phyloP scores from a whole-genome alignment of 2,888 invertebrate genomes.

The Nephrotoma guestfalica region DNA sequence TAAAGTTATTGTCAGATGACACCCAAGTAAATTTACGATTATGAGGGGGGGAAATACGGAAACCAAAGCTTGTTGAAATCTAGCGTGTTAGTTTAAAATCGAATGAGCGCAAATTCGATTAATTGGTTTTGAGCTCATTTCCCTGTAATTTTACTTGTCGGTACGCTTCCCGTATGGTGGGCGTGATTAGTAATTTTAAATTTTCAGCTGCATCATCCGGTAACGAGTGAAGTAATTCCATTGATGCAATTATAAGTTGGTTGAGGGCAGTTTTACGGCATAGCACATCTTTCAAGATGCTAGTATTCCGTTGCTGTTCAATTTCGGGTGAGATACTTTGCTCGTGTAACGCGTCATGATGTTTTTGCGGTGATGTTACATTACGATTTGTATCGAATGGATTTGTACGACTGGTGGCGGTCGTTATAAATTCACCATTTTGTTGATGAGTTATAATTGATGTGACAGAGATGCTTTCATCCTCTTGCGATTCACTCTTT shows the following conservation, averaged over 20 bases:
- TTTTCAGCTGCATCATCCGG: constrained; percentile 42
- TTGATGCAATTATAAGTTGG: constrained; percentile 70
- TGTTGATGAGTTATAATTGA: constrained; percentile 26
- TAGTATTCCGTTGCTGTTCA: constrained; percentile 64
- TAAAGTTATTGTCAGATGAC: not conserved
- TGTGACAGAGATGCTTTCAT: constrained; percentile 31
- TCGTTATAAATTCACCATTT: constrained; percentile 8
- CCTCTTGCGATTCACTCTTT: constrained; percentile 21
- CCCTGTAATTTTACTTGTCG: constrained; percentile 32
- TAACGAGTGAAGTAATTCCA: constrained; percentile 58
- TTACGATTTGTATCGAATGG: constrained; percentile 30
- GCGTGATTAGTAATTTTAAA: constrained; percentile 30
- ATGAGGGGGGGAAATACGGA: too few species aligned
- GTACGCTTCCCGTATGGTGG: constrained; percentile 32
- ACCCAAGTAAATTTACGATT: not conserved
- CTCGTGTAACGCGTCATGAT: constrained; percentile 5
- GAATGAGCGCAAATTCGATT: not conserved
- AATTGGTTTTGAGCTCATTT: constrained; percentile 25
- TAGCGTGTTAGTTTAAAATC: not conserved
- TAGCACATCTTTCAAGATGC: constrained; percentile 77
- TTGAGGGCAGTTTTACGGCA: constrained; percentile 72
- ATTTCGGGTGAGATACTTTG: constrained; percentile 50
- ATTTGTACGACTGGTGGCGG: constrained; percentile 22
- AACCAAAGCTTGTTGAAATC: not conserved
- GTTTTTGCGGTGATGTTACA: constrained; percentile 24